Evolutionary conservation across 2,113 vertebrate species (phyloP).

Genomic region (Brachyhypopomus gauderio): DNA sequence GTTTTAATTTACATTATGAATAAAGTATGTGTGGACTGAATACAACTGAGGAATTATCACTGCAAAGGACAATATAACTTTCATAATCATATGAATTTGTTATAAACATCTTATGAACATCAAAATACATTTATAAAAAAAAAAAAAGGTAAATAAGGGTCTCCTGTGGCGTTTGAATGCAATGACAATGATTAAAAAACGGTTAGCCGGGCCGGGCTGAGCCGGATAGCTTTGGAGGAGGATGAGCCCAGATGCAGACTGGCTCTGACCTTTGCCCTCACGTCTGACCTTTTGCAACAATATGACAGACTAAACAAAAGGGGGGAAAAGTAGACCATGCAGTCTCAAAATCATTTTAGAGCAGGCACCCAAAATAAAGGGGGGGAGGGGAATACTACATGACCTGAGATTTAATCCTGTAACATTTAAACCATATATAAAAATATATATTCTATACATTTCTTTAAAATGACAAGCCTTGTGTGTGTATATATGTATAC

Average conservation of each 20-base stretch:
- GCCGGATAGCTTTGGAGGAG: not conserved
- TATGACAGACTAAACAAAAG: not conserved
- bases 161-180: no score
- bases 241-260: not conserved
- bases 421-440: slow-evolving; percentile 7
- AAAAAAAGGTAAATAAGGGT: no score
- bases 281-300: not conserved
- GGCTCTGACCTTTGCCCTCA: not conserved
- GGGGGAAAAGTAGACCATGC: not conserved
- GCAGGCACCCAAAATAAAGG: not conserved
- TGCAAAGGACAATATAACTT: not conserved
- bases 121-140: not conserved
- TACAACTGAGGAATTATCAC: not conserved
- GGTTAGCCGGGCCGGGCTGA: no score
- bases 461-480: not conserved
- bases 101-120: slow-evolving; percentile 27
- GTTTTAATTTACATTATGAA: not conserved
- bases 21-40: slow-evolving; percentile 1
- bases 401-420: slow-evolving; percentile 37
- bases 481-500: not conserved
- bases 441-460: not conserved
- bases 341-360: not conserved
- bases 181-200: no score
- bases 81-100: not conserved
- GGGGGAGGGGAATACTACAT: slow-evolving; percentile 9